phyloP scores from a whole-genome alignment of 2,113 vertebrate species.

The Baryphthengus martii region DNA sequence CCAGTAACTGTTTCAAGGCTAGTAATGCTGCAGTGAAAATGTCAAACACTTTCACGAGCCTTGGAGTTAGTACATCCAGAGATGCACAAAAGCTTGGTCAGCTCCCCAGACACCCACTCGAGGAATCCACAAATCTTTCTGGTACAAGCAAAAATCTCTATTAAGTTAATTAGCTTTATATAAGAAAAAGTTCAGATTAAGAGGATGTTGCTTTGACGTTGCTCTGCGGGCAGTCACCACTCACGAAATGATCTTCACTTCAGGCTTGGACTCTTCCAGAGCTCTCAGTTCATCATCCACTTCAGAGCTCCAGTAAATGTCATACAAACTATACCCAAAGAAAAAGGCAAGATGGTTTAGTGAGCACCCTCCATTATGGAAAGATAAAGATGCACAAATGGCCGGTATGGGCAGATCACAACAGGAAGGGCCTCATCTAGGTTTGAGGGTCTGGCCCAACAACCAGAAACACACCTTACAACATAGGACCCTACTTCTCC shows the following conservation, averaged over 20 bases:
- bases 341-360: neutral
- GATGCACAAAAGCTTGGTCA: neutral
- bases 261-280: slow-evolving; percentile 57
- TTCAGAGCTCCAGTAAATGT: slow-evolving; percentile 63
- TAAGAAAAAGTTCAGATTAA: neutral
- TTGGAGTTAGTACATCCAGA: neutral
- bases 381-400: neutral
- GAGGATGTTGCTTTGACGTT: neutral
- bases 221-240: neutral
- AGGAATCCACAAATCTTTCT: neutral
- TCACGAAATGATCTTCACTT: slow-evolving; percentile 71
- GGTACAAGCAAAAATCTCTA: slow-evolving; percentile 18
- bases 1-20: neutral
- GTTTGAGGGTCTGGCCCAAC: neutral
- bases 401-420: neutral
- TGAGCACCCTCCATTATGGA: neutral
- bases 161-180: slow-evolving; percentile 26
- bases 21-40: neutral
- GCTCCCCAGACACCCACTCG: neutral
- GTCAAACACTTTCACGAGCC: neutral
- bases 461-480: neutral
- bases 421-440: neutral
- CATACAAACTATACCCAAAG: slow-evolving; percentile 55
- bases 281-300: slow-evolving; percentile 50
- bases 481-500: neutral